Percentiles rank a stretch among this genome's conserved stretches.
phyloP scores from a whole-genome alignment of 2,113 vertebrate genomes.

The Baryphthengus martii region DNA sequence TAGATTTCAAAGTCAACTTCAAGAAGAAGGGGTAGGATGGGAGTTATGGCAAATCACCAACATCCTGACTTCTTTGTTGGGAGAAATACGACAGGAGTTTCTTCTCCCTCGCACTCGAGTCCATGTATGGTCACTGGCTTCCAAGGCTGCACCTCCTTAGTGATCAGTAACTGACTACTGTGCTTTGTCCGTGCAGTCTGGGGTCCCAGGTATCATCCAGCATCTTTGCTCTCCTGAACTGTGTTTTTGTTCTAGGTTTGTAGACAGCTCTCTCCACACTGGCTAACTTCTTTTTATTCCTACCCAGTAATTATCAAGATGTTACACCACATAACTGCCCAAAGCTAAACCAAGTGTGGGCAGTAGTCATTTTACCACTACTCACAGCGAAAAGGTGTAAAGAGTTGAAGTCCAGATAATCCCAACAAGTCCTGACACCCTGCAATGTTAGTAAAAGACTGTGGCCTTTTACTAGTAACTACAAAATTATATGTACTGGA shows the following conservation, averaged over 20 bases:
- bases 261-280: not conserved
- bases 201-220: not conserved
- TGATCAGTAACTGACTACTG: not conserved
- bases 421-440: not conserved
- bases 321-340: not conserved
- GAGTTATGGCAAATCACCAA: not conserved
- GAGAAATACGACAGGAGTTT: not conserved
- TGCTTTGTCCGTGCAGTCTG: not conserved
- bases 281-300: not conserved
- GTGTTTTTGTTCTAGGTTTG: not conserved
- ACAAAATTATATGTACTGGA: not conserved
- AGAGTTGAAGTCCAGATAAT: not conserved
- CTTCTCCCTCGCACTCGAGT: not conserved
- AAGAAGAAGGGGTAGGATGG: not conserved
- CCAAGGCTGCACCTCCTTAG: not conserved
- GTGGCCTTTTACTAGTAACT: not conserved
- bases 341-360: not conserved
- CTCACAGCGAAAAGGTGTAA: not conserved
- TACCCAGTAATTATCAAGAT: not conserved
- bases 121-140: rapidly evolving
- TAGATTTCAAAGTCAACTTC: not conserved
- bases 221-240: not conserved
- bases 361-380: not conserved
- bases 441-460: not conserved
- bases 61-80: not conserved